Evolutionary conservation across 2,888 invertebrate species (phyloP).

Genomic region (Netelia fuscicornis): DNA sequence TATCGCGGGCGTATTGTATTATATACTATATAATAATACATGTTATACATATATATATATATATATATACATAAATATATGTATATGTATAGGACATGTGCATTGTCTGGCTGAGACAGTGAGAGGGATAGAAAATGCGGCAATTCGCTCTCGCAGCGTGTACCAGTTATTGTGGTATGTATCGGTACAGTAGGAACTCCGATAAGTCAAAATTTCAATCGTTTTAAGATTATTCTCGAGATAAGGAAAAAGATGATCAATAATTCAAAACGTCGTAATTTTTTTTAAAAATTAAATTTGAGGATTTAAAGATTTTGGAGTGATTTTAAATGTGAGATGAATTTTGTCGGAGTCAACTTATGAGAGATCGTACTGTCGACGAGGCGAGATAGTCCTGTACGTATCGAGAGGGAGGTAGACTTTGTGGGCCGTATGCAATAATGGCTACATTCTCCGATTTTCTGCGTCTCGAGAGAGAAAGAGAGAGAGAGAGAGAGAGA

Average conservation of each 20-base stretch:
- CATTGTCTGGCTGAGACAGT: conserved; percentile 31
- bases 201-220: not conserved
- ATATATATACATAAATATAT: not conserved
- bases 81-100: conserved; percentile 12
- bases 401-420: conserved; percentile 38
- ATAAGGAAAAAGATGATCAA: too few relatives aligned
- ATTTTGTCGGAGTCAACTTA: not conserved
- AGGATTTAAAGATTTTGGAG: too few relatives aligned
- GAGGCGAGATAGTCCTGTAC: conserved; percentile 27
- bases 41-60: not conserved
- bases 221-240: not conserved
- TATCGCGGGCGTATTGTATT: conserved; percentile 56
- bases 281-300: too few relatives aligned
- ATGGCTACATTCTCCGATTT: conserved; percentile 80
- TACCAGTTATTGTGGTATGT: conserved; percentile 16
- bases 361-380: not conserved
- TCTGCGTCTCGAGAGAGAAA: conserved; percentile 72
- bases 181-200: not conserved
- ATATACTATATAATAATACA: conserved; percentile 2
- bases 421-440: conserved; percentile 75
- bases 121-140: conserved; percentile 54
- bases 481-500: not conserved
- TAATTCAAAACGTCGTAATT: too few relatives aligned
- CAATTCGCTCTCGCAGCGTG: conserved; percentile 40
- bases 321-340: too few relatives aligned